Base-by-base conservation (phyloP, 2,888 invertebrate species). In the Thereva nobilitata region DNA sequence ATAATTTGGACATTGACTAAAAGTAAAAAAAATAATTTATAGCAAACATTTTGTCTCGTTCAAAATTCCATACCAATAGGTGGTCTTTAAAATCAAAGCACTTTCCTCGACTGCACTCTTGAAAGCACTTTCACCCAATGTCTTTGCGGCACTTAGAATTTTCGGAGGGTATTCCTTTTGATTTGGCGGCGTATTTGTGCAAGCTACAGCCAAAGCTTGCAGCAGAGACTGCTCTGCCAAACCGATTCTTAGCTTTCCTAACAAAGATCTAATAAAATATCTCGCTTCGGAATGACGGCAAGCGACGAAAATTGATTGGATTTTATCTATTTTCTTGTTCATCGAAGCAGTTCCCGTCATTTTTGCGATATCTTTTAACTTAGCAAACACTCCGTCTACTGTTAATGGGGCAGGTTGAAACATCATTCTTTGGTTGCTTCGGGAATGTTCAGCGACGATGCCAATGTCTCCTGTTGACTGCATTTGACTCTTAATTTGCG, bases 171-270 rank as follows among this genome's bases (percentile, higher is more conserved):
- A 84, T 63, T 82, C 82, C 0, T 77, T 72, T 75, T 90, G 89
- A 59, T 81, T 82, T 0, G 93, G 92, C 45, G 95, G 93, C 0
- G 93, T 92, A 71, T 84, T 82, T n/a, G 90, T 86, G 70, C 89
- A 85, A 2, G 97, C 97, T 73, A 90, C 86, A 0, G 95, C 95
- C 54, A 99, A 80, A 7, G 99, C 97, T 79, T 93, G 86, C 54
- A 99, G 83, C 42, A 97, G 89, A 0, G 97, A 97, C 80, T 97
- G 97, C 77, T 99, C 99, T 0, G 98, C 99, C 67, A 99, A 84
- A 0, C 98, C 98, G 73, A 99, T 95, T 54, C 99, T 86, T 66
- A 99, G 83, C 82, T 98, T 99, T 38, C 98, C 98, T 68, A 92
- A 89, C 23, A 97, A 80, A 0, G 95, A 95, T 72, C 97, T 83